A percentile compares a stretch with the other conserved stretches of the same genome.
phyloP scores from a whole-genome alignment of 2,113 vertebrate species.

The Ochotona princeps region DNA sequence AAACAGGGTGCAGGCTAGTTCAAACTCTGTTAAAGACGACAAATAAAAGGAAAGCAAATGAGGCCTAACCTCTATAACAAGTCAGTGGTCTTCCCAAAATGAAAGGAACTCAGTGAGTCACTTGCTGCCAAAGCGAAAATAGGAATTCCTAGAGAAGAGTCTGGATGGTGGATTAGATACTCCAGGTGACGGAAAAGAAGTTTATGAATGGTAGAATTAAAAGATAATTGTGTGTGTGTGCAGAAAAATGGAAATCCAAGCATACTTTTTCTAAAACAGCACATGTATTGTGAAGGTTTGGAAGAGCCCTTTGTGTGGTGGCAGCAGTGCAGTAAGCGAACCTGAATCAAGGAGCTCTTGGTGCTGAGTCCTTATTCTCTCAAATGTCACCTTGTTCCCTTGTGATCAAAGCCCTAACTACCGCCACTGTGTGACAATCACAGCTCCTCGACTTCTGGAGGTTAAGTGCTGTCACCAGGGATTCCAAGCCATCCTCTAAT shows the following conservation, averaged over 20 bases:
- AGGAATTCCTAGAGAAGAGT: not conserved
- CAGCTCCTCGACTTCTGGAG: not conserved
- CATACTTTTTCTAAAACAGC: too few relatives aligned
- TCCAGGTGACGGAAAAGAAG: too few relatives aligned
- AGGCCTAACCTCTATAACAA: not conserved
- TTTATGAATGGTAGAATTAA: too few relatives aligned
- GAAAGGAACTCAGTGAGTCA: not conserved
- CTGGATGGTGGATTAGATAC: not conserved
- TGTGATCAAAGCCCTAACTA: not conserved
- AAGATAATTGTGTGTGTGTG: too few relatives aligned
- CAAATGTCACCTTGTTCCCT: too few relatives aligned
- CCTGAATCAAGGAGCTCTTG: not conserved
- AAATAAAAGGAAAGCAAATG: not conserved
- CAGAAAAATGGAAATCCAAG: too few relatives aligned
- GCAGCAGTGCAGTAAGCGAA: not conserved
- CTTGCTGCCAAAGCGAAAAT: not conserved
- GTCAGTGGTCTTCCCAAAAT: not conserved
- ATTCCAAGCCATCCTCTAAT: not conserved
- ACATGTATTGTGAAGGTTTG: too few relatives aligned
- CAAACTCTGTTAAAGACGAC: not conserved
- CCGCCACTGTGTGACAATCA: too few relatives aligned
- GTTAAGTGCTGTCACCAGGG: not conserved
- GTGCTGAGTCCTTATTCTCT: too few relatives aligned
- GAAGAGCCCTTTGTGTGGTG: too few relatives aligned
- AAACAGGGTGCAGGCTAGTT: not conserved